Base-by-base conservation (phyloP, 2,113 vertebrate genomes). In the Macaca nemestrina region DNA sequence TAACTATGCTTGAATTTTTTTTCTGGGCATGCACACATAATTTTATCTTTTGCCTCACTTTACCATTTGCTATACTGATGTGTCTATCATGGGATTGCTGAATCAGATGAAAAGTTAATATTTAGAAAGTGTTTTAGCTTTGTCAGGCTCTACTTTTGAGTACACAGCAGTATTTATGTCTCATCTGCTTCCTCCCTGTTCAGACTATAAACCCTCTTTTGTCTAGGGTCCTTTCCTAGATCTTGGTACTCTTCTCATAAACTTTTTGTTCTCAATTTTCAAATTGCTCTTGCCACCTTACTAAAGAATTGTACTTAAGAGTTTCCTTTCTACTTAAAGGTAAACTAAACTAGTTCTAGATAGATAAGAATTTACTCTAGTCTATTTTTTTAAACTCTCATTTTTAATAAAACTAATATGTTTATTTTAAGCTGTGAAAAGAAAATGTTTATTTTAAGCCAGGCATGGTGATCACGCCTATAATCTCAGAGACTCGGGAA, bases 111-210 rank as follows among this genome's bases (percentile, higher is more conserved):
- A 96, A 96, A 96, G 96, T 98, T 98, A 97, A 96, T 98, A 96
- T 97, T 97, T 98, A 97, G 81, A 97, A 93, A 76, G 85, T n/a
- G n/a, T 96, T 98, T 98, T 94, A 88, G 94, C 95, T 97, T 97
- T 97, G 94, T 97, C 96, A 97, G 96, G 59, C 22, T 92, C 45
- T 94, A 81, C 76, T 98, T 97, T 80, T 96, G 90, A 97, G 82
- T 43, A 97, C 90, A 94, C 94, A 96, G 97, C 96, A 98, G 70
- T 97, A 90, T 95, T 97, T 95, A 78, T 94, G 96, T 96, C 88
- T 96, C 93, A 95, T 84, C 84, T 95, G 87, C 70, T 94, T 95
- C 55, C 40, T 94, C 57, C 78, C 68, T 95, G 82, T 40, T 87
- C 57, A 97, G 64, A 90, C 72, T 81, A 55, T 75, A 93, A 95